A percentile compares a stretch with the other conserved stretches of the same genome.
phyloP scores from a whole-genome alignment of 2,888 invertebrate species.

The Bruchidius siliquastri region DNA sequence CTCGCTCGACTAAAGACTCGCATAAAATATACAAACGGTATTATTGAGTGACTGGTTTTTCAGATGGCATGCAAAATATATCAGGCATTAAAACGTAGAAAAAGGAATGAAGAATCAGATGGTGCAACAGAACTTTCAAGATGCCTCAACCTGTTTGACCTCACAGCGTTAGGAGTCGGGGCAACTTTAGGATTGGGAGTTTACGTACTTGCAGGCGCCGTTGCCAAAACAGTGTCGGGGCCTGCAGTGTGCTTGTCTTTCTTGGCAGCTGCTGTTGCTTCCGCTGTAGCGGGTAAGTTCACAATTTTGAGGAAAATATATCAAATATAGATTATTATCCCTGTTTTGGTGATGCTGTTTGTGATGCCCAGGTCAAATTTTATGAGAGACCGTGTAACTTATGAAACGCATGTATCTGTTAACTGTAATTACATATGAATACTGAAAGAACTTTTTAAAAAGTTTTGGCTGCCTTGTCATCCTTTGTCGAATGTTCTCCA shows the following conservation, averaged over 20 bases:
- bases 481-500: too few relatives aligned
- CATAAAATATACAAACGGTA: too few relatives aligned
- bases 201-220: slow-evolving; percentile 88
- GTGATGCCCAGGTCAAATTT: too few relatives aligned
- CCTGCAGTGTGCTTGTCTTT: slow-evolving; percentile 90
- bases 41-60: slow-evolving; percentile 2
- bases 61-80: slow-evolving; percentile 29
- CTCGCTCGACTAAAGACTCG: too few relatives aligned
- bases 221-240: slow-evolving; percentile 81
- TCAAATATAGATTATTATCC: too few relatives aligned
- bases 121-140: slow-evolving; percentile 51
- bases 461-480: too few relatives aligned
- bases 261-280: slow-evolving; percentile 86
- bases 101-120: slow-evolving; percentile 39
- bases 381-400: too few relatives aligned
- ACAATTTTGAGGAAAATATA: too few relatives aligned
- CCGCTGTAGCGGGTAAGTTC: slow-evolving; percentile 77
- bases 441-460: too few relatives aligned
- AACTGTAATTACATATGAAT: too few relatives aligned
- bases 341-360: too few relatives aligned
- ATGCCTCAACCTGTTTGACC: slow-evolving; percentile 75
- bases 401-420: too few relatives aligned
- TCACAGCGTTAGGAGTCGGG: slow-evolving; percentile 83
- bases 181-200: slow-evolving; percentile 90
- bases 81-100: slow-evolving; percentile 47